A percentile compares a stretch with the other conserved stretches of the same genome.
Conservation (phyloP, 1,140 invertebrate genomes). For the Tetragnatha versicolor region DNA sequence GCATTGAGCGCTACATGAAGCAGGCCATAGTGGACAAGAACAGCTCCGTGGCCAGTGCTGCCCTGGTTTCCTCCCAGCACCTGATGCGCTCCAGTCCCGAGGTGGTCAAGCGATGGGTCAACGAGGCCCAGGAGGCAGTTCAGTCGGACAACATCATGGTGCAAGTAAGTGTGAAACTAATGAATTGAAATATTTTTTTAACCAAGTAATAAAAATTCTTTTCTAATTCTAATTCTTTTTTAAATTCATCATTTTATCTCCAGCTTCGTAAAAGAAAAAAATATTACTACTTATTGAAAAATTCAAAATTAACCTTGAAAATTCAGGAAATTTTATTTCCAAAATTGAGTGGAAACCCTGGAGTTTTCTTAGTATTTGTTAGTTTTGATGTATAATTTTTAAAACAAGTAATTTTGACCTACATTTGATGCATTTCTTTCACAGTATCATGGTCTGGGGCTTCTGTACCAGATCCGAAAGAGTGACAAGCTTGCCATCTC, state of each 20-base stretch:
- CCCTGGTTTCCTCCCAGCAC: slow-evolving; percentile 88
- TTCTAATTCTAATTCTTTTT: too few species aligned
- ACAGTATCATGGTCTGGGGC: slow-evolving; percentile 96
- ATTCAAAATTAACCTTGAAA: too few species aligned
- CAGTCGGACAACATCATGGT: slow-evolving; percentile 80
- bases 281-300: too few species aligned
- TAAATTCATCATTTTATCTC: too few species aligned
- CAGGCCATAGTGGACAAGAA: slow-evolving; percentile 98
- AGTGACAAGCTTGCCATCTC: slow-evolving; percentile 94
- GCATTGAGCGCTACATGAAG: slow-evolving; percentile 99
- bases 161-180: slow-evolving; percentile 60
- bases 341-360: too few species aligned
- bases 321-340: too few species aligned
- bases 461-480: slow-evolving; percentile 93
- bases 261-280: too few species aligned
- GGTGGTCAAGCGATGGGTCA: slow-evolving; percentile 96
- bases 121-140: slow-evolving; percentile 96
- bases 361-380: too few species aligned
- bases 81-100: slow-evolving; percentile 84
- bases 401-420: not conserved
- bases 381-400: too few species aligned
- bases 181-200: not conserved
- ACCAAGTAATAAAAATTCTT: too few species aligned
- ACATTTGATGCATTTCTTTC: slow-evolving; percentile 63
- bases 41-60: slow-evolving; percentile 92